Base-by-base conservation (phyloP, 2,888 invertebrate species). In the Agriopis aurantiaria region DNA sequence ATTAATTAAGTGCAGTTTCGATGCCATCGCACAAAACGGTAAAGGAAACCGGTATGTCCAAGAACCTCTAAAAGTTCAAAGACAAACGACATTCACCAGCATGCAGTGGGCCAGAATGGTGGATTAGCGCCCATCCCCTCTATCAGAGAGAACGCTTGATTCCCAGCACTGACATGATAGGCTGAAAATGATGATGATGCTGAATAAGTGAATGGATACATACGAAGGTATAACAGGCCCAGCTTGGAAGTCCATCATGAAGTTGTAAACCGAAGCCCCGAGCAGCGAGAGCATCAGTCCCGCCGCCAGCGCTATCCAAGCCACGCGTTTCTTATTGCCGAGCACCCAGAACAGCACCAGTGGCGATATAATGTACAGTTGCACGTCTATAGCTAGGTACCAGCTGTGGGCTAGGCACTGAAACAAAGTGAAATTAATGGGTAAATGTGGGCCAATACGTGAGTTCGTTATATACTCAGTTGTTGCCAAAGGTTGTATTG, bases 341-440 rank as follows among this genome's bases (percentile, higher is more conserved):
- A 92, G 74, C 2, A 90, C 80, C 87, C 89, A 92, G 61, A 84
- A 82, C 4, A 92, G 76, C 3, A 91, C 74, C 0, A 92, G 33
- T 0, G 92, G 92, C 0, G 91, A 90, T 10, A 91, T 23, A 3
- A 91, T 81, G 70, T 91, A 84, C 0, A 91, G 83, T 33, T 92
- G 92, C 2, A 91, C 82, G 60, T 92, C 92, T 10, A 92, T 85
- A 0, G 91, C 90, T 3, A 92, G 71, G 71, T 91, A 92, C 92
- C 91, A 92, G 0, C 85, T 82, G 69, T 88, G 89, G 3, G 82
- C 66, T 0, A 91, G 72, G 66, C 92, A 91, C 92, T 92, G 80
- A 7, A 87, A 84, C 33, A 33, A n/a, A 8, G 23, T 14, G 9
- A 56, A 2, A 48, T 11, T 48, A n/a, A n/a, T 4, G 41, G 0